Evolutionary conservation across 2,888 invertebrate genomes (phyloP).

Genomic region (Pseudococcus viburni): DNA sequence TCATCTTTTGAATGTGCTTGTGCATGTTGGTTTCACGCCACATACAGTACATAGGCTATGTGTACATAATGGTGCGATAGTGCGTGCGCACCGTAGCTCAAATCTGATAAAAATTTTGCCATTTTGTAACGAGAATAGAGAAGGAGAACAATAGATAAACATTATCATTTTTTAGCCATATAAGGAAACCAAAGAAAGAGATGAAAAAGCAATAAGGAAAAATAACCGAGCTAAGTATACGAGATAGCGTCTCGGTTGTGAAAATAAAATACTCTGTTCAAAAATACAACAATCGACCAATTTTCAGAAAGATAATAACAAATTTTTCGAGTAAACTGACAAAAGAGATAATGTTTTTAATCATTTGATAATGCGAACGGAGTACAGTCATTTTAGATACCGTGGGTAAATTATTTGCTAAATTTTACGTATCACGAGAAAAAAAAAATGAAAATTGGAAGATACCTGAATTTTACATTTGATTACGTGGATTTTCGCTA

Average conservation of each 20-base stretch:
- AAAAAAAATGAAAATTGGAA: not conserved
- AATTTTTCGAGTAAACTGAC: constrained; percentile 14
- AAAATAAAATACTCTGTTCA: not conserved
- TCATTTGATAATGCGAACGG: not conserved
- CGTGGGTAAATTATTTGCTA: not conserved
- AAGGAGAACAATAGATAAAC: constrained; percentile 21
- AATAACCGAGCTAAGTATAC: not conserved
- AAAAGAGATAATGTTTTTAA: not conserved
- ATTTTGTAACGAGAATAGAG: not conserved
- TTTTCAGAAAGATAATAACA: not conserved
- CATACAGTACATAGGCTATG: not conserved
- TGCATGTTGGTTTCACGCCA: not conserved
- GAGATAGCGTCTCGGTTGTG: not conserved
- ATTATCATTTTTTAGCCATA: constrained; percentile 27
- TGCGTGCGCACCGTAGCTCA: not conserved
- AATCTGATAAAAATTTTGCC: constrained; percentile 19
- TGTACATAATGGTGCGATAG: not conserved
- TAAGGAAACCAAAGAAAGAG: constrained; percentile 13
- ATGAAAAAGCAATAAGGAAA: constrained; percentile 31
- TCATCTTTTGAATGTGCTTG: not conserved
- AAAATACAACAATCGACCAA: not conserved
- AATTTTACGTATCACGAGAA: not conserved
- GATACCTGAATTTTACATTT: not conserved
- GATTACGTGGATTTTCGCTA: not conserved
- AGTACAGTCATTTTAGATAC: not conserved